These are phyloP conservation scores for Drosophila gaucha DNA, from an alignment of 2,888 invertebrate species.

Conservation along the genomic window DNA sequence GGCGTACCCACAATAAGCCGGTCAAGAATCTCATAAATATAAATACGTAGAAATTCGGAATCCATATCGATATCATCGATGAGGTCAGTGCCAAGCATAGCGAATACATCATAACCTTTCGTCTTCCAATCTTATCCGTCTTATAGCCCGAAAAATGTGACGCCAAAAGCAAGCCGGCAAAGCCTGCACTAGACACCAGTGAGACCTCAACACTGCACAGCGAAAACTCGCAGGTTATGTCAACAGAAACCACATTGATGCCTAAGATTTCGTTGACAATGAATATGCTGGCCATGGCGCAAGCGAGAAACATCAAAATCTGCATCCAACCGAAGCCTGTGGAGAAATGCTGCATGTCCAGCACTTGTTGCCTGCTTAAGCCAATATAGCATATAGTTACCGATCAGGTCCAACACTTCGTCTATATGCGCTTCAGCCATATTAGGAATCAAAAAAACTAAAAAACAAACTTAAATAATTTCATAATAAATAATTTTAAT, in stretches of 20 bases:
- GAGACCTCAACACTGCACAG: not conserved
- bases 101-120: conserved; percentile 17
- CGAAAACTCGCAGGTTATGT: conserved; percentile 23
- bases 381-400: conserved; percentile 10
- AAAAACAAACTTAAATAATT: not conserved
- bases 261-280: conserved; percentile 21
- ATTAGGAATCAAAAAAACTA: not conserved
- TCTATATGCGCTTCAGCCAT: conserved; percentile 20
- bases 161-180: conserved; percentile 29
- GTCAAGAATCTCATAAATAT: conserved; percentile 28
- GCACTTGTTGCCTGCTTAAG: too few species aligned
- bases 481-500: not conserved
- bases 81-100: not conserved
- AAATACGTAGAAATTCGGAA: conserved; percentile 35
- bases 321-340: conserved; percentile 39
- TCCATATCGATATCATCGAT: conserved; percentile 17
- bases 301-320: conserved; percentile 1
- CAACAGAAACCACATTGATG: conserved; percentile 5
- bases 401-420: conserved; percentile 28
- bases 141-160: conserved; percentile 35
- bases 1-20: conserved; percentile 38
- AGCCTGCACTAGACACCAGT: conserved; percentile 13
- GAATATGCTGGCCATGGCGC: not conserved
- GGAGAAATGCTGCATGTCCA: not conserved
- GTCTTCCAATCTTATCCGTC: conserved; percentile 38